phyloP scores from a whole-genome alignment of 2,888 invertebrate genomes.

The Eugnorisma glareosa region DNA sequence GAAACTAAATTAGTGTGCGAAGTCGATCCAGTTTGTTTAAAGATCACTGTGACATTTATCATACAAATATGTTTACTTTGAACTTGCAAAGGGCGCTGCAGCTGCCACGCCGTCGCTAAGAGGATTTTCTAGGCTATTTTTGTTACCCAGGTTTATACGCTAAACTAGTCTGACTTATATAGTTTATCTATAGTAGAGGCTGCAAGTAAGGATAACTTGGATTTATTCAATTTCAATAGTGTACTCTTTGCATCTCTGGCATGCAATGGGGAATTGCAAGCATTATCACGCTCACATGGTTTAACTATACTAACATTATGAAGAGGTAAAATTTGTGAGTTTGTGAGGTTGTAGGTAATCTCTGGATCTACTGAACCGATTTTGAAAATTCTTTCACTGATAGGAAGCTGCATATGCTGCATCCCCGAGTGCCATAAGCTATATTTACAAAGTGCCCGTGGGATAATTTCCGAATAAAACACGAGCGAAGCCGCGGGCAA shows the following conservation, averaged over 20 bases:
- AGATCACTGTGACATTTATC: conserved; percentile 88
- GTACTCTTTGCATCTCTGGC: conserved; percentile 19
- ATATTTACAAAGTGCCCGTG: too few species aligned
- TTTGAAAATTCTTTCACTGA: too few species aligned
- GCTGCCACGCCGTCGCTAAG: conserved; percentile 27
- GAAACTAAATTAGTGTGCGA: conserved; percentile 79
- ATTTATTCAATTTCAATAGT: conserved; percentile 34
- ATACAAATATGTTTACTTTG: conserved; percentile 64
- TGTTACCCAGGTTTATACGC: background rate
- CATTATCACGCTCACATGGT: conserved; percentile 26
- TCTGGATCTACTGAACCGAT: too few species aligned
- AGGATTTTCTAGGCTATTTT: conserved; percentile 17
- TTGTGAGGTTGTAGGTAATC: too few species aligned
- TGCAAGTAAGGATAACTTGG: background rate
- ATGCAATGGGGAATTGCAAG: conserved; percentile 40
- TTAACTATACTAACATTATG: too few species aligned
- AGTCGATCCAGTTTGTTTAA: conserved; percentile 84
- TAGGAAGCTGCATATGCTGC: too few species aligned
- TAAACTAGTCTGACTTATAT: conserved; percentile 26
- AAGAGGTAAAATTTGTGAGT: too few species aligned
- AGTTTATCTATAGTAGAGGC: background rate
- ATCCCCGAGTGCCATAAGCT: too few species aligned
- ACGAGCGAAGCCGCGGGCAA: too few species aligned
- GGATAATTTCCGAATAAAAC: too few species aligned
- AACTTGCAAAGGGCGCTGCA: conserved; percentile 59